These are phyloP conservation scores for Siniperca undulata DNA, from an alignment of 2,797 vertebrate genomes.

Conservation along the genomic window DNA sequence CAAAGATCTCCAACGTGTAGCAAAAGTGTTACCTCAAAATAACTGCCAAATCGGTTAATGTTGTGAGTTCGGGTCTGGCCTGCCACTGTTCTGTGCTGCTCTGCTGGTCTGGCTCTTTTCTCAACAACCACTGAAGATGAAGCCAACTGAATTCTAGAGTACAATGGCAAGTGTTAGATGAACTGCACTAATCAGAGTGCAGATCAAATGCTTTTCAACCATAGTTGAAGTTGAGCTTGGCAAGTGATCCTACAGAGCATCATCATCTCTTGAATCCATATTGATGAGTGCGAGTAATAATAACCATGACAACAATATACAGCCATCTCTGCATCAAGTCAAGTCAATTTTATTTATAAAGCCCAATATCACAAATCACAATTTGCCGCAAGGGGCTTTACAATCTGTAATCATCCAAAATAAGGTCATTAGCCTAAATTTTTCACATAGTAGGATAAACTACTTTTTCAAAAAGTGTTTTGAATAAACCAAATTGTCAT, in stretches of 20 bases:
- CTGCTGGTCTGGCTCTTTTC: constrained; percentile 15
- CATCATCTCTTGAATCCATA: constrained; percentile 14
- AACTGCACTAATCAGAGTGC: constrained; percentile 27
- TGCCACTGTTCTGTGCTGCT: constrained; percentile 7
- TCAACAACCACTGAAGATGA: constrained; percentile 20
- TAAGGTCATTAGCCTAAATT: neutral
- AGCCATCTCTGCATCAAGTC: neutral
- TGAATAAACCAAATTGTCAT: neutral
- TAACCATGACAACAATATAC: neutral
- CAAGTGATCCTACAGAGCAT: neutral
- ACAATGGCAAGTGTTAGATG: constrained; percentile 23
- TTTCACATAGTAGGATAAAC: neutral
- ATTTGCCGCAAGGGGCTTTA: too few relatives aligned
- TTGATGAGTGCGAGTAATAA: neutral
- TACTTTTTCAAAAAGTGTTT: neutral
- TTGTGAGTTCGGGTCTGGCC: constrained; percentile 18
- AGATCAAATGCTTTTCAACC: constrained; percentile 32
- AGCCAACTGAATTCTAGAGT: constrained; percentile 22
- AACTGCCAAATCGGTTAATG: constrained; percentile 24
- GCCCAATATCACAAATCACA: too few relatives aligned
- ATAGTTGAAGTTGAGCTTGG: constrained; percentile 26
- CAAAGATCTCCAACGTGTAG: too few relatives aligned
- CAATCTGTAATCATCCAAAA: neutral
- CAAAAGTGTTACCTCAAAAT: neutral
- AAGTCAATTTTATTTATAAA: too few relatives aligned